Conservation (phyloP, 2,113 vertebrate species). For the Brevimyrus niger region DNA sequence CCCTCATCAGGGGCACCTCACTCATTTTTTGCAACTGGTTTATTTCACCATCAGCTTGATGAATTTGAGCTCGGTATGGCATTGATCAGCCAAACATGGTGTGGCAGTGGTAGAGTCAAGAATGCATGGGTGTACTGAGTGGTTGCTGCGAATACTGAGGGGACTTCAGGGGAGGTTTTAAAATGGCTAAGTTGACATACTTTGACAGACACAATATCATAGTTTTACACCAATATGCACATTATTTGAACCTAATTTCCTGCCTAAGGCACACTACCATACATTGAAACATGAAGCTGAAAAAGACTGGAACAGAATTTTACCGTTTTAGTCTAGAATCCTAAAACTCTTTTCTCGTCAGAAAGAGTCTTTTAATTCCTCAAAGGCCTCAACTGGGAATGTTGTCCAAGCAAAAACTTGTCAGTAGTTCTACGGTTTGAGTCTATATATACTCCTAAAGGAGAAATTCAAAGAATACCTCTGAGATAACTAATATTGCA, state of each 20-base stretch:
- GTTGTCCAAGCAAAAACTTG: background rate
- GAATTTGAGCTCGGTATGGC: background rate
- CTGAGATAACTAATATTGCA: background rate
- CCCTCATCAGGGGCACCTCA: background rate
- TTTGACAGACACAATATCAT: background rate
- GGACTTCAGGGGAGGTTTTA: background rate
- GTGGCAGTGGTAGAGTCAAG: background rate
- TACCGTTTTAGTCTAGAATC: background rate
- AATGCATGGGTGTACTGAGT: background rate
- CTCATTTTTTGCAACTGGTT: background rate
- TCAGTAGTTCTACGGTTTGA: background rate
- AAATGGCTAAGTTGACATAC: background rate
- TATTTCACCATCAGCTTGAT: background rate
- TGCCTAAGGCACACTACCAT: background rate
- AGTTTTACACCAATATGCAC: background rate
- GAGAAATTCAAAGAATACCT: background rate
- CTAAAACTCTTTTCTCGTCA: background rate
- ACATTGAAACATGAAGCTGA: background rate
- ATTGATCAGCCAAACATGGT: background rate
- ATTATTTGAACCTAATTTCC: background rate
- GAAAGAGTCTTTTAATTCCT: background rate
- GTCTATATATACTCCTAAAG: background rate
- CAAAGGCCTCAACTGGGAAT: background rate
- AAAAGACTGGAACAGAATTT: background rate
- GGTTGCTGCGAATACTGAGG: background rate